Evolutionary conservation across 2,797 vertebrate genomes (phyloP).

Genomic region (Linurgus olivaceus): DNA sequence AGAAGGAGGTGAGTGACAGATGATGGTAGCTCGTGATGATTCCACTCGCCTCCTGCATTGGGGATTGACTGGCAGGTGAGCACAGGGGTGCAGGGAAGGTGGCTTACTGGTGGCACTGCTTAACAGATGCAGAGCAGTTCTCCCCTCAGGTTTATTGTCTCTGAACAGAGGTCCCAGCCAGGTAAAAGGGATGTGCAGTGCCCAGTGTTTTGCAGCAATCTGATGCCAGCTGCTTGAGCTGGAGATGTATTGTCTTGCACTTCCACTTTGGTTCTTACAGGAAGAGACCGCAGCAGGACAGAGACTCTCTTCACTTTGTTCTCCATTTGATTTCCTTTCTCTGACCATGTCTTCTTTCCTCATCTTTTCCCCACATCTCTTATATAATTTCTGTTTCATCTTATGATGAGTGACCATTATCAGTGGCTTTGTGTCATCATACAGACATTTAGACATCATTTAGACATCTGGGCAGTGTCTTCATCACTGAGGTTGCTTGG

Average conservation of each 20-base stretch:
- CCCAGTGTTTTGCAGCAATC: neutral
- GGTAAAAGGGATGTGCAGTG: neutral
- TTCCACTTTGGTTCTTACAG: neutral
- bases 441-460: neutral
- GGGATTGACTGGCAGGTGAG: neutral
- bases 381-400: neutral
- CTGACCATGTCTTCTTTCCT: neutral
- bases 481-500: neutral
- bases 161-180: neutral
- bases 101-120: neutral
- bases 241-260: neutral
- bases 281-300: neutral
- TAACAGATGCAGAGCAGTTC: neutral
- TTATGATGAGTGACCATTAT: neutral
- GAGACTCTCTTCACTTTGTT: neutral
- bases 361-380: neutral
- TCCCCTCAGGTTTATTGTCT: neutral
- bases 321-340: neutral
- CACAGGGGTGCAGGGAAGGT: neutral
- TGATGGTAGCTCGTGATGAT: neutral
- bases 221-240: neutral
- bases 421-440: neutral
- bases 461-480: neutral
- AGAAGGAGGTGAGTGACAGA: neutral
- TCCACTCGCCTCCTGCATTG: rapidly evolving